Percentiles rank a stretch among this genome's conserved stretches.
phyloP scores from a whole-genome alignment of 30 jellyfish, hydroid and myxozoan genomes.

The Turritopsis rubra region DNA sequence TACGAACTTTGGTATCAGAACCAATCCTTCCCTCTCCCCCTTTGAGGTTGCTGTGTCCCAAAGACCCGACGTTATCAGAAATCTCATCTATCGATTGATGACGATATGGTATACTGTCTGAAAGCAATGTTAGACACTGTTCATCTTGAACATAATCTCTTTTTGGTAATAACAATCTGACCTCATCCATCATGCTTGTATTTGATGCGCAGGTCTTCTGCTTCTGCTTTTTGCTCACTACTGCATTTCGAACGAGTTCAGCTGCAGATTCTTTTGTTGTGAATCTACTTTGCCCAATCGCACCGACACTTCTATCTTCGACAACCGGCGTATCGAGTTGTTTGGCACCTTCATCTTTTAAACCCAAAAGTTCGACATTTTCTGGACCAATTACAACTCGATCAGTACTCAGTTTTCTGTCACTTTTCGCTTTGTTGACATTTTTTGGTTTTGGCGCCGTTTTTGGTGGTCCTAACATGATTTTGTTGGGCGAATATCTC shows the following conservation, averaged over 20 bases:
- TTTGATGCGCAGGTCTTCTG: not conserved
- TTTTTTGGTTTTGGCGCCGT: not conserved
- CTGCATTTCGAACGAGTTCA: not conserved
- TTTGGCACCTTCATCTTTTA: not conserved
- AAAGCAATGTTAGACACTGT: not conserved
- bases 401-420: not conserved
- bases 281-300: too few species aligned
- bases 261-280: not conserved
- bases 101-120: not conserved
- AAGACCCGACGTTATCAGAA: not conserved
- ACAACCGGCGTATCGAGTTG: not conserved
- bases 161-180: not conserved
- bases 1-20: not conserved
- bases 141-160: not conserved
- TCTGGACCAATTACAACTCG: not conserved
- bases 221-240: not conserved
- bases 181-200: not conserved
- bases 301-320: too few species aligned
- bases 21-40: not conserved
- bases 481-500: not conserved
- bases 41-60: too few species aligned
- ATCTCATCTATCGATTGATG: not conserved
- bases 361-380: not conserved
- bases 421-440: not conserved
- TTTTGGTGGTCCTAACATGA: not conserved